Percentiles rank a stretch among this genome's conserved stretches.
phyloP scores from a whole-genome alignment of 2,797 vertebrate species.

The Hippocampus kuda region DNA sequence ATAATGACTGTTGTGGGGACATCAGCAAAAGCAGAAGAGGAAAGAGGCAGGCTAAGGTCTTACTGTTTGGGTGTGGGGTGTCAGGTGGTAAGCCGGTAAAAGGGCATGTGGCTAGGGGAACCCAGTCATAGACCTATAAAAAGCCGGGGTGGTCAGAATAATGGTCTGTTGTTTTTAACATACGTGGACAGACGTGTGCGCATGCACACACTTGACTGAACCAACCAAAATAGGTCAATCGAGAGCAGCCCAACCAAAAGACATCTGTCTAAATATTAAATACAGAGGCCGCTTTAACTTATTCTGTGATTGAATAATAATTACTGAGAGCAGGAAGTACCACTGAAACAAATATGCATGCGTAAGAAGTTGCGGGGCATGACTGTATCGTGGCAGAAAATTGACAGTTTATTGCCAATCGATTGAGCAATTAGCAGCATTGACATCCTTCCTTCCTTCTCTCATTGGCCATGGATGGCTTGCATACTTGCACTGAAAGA shows the following conservation, averaged over 20 bases:
- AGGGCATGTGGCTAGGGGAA: constrained; percentile 43
- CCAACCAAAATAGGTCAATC: constrained; percentile 40
- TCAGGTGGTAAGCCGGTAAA: constrained; percentile 57
- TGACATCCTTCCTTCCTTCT: background rate
- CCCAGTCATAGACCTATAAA: constrained; percentile 46
- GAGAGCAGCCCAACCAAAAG: constrained; percentile 30
- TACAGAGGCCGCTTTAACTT: constrained; percentile 37
- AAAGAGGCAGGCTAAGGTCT: constrained; percentile 10
- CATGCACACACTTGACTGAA: constrained; percentile 29
- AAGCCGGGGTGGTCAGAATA: constrained; percentile 57
- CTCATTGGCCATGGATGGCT: background rate
- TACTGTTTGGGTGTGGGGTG: constrained; percentile 43
- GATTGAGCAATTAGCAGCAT: background rate
- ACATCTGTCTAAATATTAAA: constrained; percentile 48
- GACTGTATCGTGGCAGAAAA: background rate
- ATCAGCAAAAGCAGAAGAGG: background rate
- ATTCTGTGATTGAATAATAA: constrained; percentile 29
- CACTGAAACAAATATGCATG: constrained; percentile 10
- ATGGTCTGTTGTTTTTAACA: constrained; percentile 52
- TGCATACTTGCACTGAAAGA: constrained; percentile 6
- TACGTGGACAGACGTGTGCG: constrained; percentile 4
- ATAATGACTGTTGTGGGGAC: background rate
- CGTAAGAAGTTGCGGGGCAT: background rate
- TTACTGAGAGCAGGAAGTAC: constrained; percentile 8
- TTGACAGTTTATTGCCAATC: background rate